These are phyloP conservation scores for Enteromius thamalakanensis DNA, from an alignment of 2,797 vertebrate genomes.

Conservation along the genomic window DNA sequence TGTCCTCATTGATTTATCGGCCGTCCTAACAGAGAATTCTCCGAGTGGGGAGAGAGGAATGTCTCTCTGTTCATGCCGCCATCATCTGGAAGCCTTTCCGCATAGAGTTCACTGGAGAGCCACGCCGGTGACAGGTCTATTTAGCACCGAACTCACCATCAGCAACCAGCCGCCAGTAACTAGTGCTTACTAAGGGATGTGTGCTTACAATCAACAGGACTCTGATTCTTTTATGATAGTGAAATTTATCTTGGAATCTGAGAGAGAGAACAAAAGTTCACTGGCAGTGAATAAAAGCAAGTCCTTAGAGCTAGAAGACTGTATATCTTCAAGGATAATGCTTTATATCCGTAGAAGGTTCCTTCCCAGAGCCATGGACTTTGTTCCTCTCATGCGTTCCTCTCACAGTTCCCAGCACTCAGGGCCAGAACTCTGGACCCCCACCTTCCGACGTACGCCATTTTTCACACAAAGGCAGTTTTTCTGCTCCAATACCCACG, in stretches of 20 bases:
- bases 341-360: constrained; percentile 11
- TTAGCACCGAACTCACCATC: constrained; percentile 44
- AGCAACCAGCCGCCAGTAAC: constrained; percentile 1
- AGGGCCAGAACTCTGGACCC: not conserved
- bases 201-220: constrained; percentile 30
- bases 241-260: constrained; percentile 17
- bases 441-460: not conserved
- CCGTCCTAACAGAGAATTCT: constrained; percentile 22
- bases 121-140: constrained; percentile 29
- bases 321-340: constrained; percentile 39
- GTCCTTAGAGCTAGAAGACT: constrained; percentile 3
- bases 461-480: constrained; percentile 38
- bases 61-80: constrained; percentile 7
- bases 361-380: constrained; percentile 23
- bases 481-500: constrained; percentile 13
- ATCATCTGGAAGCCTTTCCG: constrained; percentile 57
- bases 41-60: not conserved
- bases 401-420: constrained; percentile 11
- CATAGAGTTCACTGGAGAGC: constrained; percentile 49
- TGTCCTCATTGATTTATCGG: constrained; percentile 59
- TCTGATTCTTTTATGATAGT: constrained; percentile 3
- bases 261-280: constrained; percentile 22
- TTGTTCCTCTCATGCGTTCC: constrained; percentile 20
- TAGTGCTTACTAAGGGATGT: not conserved
- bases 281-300: constrained; percentile 28